Percentiles rank a stretch among this genome's conserved stretches.
These are phyloP conservation scores for Lophotis ruficrista DNA, from an alignment of 2,113 vertebrate genomes.

Conservation along the genomic window DNA sequence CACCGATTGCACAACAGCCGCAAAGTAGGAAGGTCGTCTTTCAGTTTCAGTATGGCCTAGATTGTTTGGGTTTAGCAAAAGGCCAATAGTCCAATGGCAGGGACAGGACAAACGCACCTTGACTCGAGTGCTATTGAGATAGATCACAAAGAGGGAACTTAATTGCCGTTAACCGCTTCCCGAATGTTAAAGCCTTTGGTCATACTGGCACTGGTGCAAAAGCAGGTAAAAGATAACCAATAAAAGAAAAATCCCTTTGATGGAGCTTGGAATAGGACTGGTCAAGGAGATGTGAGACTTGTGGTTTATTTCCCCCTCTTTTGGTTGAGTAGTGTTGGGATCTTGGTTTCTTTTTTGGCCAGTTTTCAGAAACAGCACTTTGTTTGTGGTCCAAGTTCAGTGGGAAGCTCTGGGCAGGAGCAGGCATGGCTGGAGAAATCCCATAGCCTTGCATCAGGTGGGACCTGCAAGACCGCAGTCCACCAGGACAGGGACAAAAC, in stretches of 20 bases:
- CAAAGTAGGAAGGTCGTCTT: conserved; percentile 70
- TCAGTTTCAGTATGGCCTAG: conserved; percentile 36
- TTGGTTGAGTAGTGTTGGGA: background rate
- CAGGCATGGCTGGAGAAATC: background rate
- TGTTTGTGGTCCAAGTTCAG: background rate
- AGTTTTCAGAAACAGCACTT: accelerated
- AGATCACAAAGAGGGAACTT: background rate
- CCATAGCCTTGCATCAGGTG: accelerated
- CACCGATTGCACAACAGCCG: conserved; percentile 57
- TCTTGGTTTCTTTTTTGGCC: background rate
- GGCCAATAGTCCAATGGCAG: background rate
- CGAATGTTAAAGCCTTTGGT: background rate
- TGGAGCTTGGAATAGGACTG: background rate
- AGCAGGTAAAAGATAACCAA: background rate
- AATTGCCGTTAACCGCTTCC: background rate
- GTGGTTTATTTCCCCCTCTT: background rate
- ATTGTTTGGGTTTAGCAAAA: conserved; percentile 47
- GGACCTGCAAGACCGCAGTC: background rate
- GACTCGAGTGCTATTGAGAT: accelerated
- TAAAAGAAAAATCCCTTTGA: background rate
- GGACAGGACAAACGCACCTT: conserved; percentile 15
- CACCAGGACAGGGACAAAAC: background rate
- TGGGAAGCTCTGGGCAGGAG: background rate
- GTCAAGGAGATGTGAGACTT: background rate
- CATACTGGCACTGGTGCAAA: background rate